These are phyloP conservation scores for Micronycteris hirsuta DNA, from an alignment of 2,113 vertebrate genomes.

Conservation along the genomic window DNA sequence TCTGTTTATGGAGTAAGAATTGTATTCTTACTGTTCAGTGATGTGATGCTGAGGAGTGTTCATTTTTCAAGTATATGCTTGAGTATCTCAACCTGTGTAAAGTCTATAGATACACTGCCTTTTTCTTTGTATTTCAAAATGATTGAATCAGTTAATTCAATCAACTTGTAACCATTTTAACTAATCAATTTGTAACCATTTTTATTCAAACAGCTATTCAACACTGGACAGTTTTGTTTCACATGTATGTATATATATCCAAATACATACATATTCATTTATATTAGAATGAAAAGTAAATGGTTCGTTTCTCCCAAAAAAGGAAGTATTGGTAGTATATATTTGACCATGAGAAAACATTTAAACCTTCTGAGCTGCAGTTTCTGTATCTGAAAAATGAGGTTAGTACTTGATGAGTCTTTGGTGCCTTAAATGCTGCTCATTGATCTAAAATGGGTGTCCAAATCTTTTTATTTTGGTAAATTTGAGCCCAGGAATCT, in stretches of 20 bases:
- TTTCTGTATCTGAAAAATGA: not conserved
- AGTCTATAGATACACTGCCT: constrained; percentile 62
- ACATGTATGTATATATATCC: constrained; percentile 62
- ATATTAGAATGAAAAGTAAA: constrained; percentile 64
- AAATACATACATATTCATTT: constrained; percentile 74
- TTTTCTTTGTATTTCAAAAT: constrained; percentile 71
- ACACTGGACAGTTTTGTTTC: constrained; percentile 57
- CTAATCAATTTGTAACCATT: too few species aligned
- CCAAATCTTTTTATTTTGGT: not conserved
- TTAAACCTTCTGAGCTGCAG: not conserved
- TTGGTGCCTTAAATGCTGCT: not conserved
- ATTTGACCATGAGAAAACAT: not conserved
- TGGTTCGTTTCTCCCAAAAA: constrained; percentile 65
- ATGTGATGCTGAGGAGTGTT: constrained; percentile 72
- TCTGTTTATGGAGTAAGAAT: constrained; percentile 62
- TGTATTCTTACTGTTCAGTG: constrained; percentile 70
- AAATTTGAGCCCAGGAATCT: not conserved
- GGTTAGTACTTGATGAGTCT: not conserved
- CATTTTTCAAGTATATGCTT: constrained; percentile 60
- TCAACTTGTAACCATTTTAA: constrained; percentile 63
- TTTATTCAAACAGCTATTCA: constrained; percentile 64
- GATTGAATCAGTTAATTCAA: constrained; percentile 71
- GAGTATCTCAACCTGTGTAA: constrained; percentile 48
- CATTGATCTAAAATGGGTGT: not conserved
- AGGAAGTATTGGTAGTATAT: not conserved